Base-by-base conservation (phyloP, 2,113 vertebrate species). In the Phylloscopus trochilus region DNA sequence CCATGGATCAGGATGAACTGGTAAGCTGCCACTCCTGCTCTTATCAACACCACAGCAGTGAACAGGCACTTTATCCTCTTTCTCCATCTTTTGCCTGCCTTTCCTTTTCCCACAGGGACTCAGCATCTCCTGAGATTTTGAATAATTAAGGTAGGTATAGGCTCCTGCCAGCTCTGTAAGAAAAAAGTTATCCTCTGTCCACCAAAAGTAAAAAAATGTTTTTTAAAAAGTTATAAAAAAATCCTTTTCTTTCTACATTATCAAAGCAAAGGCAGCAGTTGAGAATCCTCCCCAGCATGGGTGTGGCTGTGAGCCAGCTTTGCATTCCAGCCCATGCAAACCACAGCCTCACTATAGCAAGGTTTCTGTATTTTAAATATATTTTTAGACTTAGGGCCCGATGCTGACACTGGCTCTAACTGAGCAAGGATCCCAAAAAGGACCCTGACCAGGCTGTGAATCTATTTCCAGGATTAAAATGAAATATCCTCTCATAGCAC, bases 221-320 rank as follows among this genome's bases (percentile, higher is more conserved):
- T 64, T 7, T 2, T 0, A 69, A 35, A 37, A 69, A 51, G 18
- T 31, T 21, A 28, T 6, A 26, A 31, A 43, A 52, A 3, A 13
- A 46, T 7, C 26, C 69, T 62, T 73, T 47, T 7, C 24, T 68
- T 68, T 23, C 78, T 69, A 27, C 51, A 90, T 49, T 53, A 95
- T 73, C 62, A 93, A 93, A 93, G 85, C 62, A 75, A 93, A 66
- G 63, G 82, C 85, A 76, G 74, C 76, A 73, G 82, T 7, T 79
- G 87, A 69, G 85, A 72, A 11, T 21, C 58, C 52, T 64, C 75
- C 76, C 58, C 78, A 37, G 70, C 0, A 0, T 76, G 87, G 81
- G 47, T 56, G 80, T 90, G 92, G 87, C 77, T 72, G 26, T 9
- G 52, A 1, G n/a, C 82, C 96, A 95, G 70, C 52, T 68, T 12